Percentiles rank a stretch among this genome's conserved stretches.
phyloP scores from a whole-genome alignment of 1,140 invertebrate genomes.

The Dermatophagoides farinae region DNA sequence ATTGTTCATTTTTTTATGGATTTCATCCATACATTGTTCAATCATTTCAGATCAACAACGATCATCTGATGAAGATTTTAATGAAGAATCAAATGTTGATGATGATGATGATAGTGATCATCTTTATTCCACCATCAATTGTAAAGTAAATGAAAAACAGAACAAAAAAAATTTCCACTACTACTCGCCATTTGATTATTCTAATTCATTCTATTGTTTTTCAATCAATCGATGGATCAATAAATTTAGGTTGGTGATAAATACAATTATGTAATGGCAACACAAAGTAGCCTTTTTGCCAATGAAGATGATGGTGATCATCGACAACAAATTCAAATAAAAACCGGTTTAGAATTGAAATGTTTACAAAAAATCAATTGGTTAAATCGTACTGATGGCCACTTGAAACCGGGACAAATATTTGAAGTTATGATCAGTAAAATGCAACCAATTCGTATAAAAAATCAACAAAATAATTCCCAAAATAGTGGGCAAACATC shows the following conservation, averaged over 20 bases:
- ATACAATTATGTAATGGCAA: background rate
- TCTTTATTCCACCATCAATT: background rate
- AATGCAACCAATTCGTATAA: background rate
- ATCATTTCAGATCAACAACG: background rate
- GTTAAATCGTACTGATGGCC: background rate
- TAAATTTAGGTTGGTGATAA: slow-evolving; percentile 8
- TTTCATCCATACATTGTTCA: background rate
- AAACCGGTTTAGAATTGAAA: background rate
- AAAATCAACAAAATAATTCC: background rate
- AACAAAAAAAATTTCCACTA: background rate
- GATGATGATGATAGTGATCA: background rate
- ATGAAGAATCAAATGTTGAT: background rate
- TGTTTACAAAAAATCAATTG: background rate
- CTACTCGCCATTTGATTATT: background rate
- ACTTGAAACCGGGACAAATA: background rate
- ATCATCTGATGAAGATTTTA: background rate
- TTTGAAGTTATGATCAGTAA: background rate
- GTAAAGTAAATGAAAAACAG: background rate
- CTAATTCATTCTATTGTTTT: background rate
- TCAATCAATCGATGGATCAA: too few relatives aligned
- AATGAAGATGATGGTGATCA: background rate
- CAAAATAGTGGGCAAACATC: background rate
- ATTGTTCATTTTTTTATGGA: too few relatives aligned
- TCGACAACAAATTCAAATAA: background rate
- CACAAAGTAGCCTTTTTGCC: background rate